phyloP scores from a whole-genome alignment of 2,113 vertebrate genomes.

The Pagrus major region DNA sequence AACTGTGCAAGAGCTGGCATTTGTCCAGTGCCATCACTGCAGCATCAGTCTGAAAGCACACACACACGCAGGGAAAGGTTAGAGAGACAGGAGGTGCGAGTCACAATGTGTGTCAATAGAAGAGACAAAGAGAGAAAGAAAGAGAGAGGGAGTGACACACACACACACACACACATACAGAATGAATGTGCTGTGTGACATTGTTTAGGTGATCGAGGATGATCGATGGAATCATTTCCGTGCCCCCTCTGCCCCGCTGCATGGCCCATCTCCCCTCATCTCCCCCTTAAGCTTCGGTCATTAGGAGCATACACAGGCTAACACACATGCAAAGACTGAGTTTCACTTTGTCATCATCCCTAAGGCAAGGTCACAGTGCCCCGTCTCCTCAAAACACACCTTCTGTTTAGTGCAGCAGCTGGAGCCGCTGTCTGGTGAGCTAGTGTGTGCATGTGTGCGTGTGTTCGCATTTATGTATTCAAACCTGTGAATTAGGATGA shows the following conservation, averaged over 20 bases:
- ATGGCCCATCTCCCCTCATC: constrained; percentile 65
- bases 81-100: constrained; percentile 48
- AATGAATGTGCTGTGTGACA: constrained; percentile 57
- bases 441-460: neutral
- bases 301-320: constrained; percentile 50
- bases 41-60: constrained; percentile 55
- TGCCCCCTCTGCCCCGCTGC: constrained; percentile 59
- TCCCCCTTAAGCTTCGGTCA: constrained; percentile 64
- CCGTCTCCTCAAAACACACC: constrained; percentile 53
- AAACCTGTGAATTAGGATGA: constrained; percentile 7
- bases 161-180: neutral
- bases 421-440: constrained; percentile 17
- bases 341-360: constrained; percentile 73
- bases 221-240: constrained; percentile 78
- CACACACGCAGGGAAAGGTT: constrained; percentile 37
- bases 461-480: neutral
- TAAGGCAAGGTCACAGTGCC: constrained; percentile 67
- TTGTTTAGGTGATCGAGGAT: constrained; percentile 73
- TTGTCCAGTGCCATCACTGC: constrained; percentile 67
- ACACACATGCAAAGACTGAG: constrained; percentile 31
- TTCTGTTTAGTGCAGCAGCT: constrained; percentile 17
- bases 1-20: constrained; percentile 75
- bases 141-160: neutral
- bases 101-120: constrained; percentile 60
- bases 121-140: constrained; percentile 21